Conservation (phyloP, 2,888 invertebrate genomes). For the Polyommatus icarus region DNA sequence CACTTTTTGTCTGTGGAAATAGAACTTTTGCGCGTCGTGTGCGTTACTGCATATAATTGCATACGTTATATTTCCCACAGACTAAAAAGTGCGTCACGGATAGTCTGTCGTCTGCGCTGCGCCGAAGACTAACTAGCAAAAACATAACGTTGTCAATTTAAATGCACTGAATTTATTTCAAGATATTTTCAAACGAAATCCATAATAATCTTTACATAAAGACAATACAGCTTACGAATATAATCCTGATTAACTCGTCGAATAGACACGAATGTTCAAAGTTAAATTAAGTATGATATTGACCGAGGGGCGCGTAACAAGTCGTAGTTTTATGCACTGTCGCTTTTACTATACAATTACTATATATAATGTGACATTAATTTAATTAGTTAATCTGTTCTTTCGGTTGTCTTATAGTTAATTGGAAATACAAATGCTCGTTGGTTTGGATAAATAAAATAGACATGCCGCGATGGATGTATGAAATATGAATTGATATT, state of each 20-base stretch:
- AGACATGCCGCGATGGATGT: too few species aligned
- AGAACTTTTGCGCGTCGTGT: too few species aligned
- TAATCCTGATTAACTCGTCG: conserved; percentile 3
- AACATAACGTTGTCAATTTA: too few species aligned
- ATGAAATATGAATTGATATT: too few species aligned
- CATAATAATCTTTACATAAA: not conserved
- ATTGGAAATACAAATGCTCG: not conserved
- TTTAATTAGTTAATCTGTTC: not conserved
- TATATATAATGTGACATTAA: not conserved
- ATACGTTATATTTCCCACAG: too few species aligned
- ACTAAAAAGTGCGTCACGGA: too few species aligned
- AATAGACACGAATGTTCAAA: conserved; percentile 15
- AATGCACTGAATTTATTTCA: too few species aligned
- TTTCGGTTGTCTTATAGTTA: not conserved
- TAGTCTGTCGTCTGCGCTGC: too few species aligned
- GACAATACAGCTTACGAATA: not conserved
- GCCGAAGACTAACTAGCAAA: too few species aligned
- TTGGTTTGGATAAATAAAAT: not conserved
- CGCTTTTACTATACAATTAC: not conserved
- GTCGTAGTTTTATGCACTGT: not conserved
- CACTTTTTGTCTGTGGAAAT: too few species aligned
- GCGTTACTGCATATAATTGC: too few species aligned
- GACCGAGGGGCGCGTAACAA: conserved; percentile 4
- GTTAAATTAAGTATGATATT: conserved; percentile 20
- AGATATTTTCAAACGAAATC: too few species aligned